phyloP scores from a whole-genome alignment of 2,113 vertebrate species.

The Fregetta grallaria region DNA sequence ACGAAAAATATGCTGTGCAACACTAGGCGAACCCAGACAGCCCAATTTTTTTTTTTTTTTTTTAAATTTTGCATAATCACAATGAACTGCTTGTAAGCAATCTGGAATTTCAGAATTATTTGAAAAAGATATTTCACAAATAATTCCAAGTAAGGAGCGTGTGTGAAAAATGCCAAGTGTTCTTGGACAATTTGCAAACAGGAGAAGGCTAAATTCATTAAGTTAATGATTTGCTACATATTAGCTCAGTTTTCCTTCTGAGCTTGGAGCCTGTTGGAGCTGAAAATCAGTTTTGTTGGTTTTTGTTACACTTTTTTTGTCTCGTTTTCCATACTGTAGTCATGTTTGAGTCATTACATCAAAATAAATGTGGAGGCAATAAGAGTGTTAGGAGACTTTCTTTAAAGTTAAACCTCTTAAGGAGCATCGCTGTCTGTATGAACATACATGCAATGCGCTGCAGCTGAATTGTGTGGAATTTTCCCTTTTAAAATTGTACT shows the following conservation, averaged over 20 bases:
- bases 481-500: background rate
- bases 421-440: background rate
- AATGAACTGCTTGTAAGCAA: background rate
- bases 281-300: background rate
- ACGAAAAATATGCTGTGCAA: background rate
- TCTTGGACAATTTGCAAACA: background rate
- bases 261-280: background rate
- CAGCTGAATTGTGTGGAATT: background rate
- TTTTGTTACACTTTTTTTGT: background rate
- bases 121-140: slow-evolving; percentile 16
- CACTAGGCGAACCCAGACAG: background rate
- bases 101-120: background rate
- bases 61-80: background rate
- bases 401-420: background rate
- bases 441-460: background rate
- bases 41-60: background rate
- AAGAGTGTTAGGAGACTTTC: background rate
- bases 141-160: background rate
- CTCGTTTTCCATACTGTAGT: background rate
- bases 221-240: background rate
- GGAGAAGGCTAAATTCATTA: background rate
- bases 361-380: background rate
- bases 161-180: background rate
- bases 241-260: background rate
- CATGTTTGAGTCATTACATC: background rate